Evolutionary conservation across 2,113 vertebrate genomes (phyloP), one percentile per base, ranked within the genome.

Genomic region (Pontoporia blainvillei): DNA sequence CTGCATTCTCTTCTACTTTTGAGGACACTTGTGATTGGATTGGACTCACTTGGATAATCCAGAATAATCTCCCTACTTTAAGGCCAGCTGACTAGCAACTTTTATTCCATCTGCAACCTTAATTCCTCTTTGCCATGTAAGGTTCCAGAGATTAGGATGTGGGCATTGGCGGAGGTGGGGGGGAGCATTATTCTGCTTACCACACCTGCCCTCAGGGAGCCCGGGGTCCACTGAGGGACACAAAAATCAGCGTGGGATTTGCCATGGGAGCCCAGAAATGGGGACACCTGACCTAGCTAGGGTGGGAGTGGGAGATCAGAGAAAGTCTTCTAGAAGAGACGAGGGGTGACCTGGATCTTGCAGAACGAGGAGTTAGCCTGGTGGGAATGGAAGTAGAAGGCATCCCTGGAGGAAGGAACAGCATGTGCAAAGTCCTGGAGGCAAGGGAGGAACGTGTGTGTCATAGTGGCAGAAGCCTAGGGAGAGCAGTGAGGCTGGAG

Each of bases 381-480:
- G 36, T 36, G 41, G 52, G 25, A 1, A 27, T 36, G 44, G 44
- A 31, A 18, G 14, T 12, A 57, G 64, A 73, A 6, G 25, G 67
- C 18, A 2, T n/a, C 21, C 34, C 17, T 1, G 17, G 41, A 29
- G 15, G 69, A 44, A 90, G 61, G 49, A 39, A 20, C 46, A 29
- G 52, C 13, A 0, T 5, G 10, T 64, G 41, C 4, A 2, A 34
- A 92, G 67, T 11, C 27, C 49, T 21, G 4, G 49, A 23, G 52
- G 52, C 23, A 15, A 64, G 73, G 1, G 0, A 11, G 36, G n/a
- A 31, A 27, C 23, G 46, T 6, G 3, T 0, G 3, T 36, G 69
- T 8, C 39, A 7, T 8, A 1, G 31, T 11, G 54, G 34, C 10
- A 0, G 20, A 95, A 88, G 41, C 23, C 13, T 0, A 0, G 0